A percentile compares a stretch with the other conserved stretches of the same genome.
Conservation (phyloP, 1,140 invertebrate genomes). For the Cryptotermes secundus region DNA sequence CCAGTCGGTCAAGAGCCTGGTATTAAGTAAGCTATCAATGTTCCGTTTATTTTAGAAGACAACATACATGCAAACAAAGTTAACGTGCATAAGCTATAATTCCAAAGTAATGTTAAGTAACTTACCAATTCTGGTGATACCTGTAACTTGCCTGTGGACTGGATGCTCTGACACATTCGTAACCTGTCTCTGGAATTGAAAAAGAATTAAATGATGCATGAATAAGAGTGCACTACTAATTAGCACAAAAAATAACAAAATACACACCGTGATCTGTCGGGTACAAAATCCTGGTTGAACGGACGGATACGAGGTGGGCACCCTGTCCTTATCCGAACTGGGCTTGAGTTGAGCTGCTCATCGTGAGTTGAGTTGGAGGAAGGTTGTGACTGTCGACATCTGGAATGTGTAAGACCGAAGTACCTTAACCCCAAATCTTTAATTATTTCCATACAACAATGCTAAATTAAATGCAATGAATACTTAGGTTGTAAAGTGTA, state of each 20-base stretch:
- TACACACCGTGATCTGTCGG: constrained; percentile 51
- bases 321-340: constrained; percentile 13
- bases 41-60: no score
- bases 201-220: not conserved
- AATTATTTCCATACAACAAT: no score
- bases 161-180: constrained; percentile 39
- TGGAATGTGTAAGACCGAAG: not conserved
- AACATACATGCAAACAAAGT: no score
- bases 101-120: not conserved
- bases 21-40: no score
- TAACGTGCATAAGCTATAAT: no score
- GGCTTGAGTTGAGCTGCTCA: constrained; percentile 29
- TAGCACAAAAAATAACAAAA: not conserved
- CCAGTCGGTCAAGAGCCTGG: no score
- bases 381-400: constrained; percentile 6
- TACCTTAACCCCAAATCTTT: no score
- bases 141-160: constrained; percentile 43
- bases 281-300: constrained; percentile 43
- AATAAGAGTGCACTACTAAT: not conserved
- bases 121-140: constrained; percentile 44
- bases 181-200: constrained; percentile 35
- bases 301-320: constrained; percentile 16
- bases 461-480: no score
- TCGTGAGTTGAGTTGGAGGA: constrained; percentile 25
- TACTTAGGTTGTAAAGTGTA: no score